Evolutionary conservation across 2,888 invertebrate genomes (phyloP).

Genomic region (Magallana nippona): DNA sequence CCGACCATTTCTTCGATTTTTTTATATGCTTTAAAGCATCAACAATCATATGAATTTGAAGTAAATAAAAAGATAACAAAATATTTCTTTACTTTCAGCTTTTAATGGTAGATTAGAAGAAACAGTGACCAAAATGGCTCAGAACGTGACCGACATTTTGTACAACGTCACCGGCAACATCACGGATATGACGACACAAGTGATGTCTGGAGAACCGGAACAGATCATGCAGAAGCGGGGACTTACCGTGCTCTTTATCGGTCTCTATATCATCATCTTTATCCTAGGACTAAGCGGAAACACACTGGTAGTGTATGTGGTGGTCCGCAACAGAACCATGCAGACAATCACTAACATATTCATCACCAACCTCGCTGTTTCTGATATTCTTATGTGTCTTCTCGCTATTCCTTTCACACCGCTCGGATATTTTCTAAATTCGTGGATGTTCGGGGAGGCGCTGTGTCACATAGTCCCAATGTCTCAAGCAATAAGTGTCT

Average conservation of each 20-base stretch:
- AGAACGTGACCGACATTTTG: neutral
- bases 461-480: constrained; percentile 96
- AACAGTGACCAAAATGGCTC: neutral
- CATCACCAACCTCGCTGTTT: constrained; percentile 96
- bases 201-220: neutral
- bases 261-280: constrained; percentile 89
- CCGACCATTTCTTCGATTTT: no score
- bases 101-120: neutral
- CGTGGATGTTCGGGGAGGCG: constrained; percentile 95
- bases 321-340: constrained; percentile 95
- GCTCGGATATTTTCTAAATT: constrained; percentile 92
- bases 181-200: neutral
- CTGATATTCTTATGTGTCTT: constrained; percentile 95
- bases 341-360: constrained; percentile 98
- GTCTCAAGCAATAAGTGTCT: constrained; percentile 91
- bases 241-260: constrained; percentile 68
- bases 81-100: neutral
- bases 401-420: constrained; percentile 98
- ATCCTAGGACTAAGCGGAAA: constrained; percentile 85
- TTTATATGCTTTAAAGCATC: no score
- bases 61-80: neutral
- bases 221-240: constrained; percentile 66
- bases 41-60: no score
- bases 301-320: constrained; percentile 93
- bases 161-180: neutral